Conservation (phyloP, 1,140 invertebrate genomes). For the Carcinoscorpius rotundicauda region DNA sequence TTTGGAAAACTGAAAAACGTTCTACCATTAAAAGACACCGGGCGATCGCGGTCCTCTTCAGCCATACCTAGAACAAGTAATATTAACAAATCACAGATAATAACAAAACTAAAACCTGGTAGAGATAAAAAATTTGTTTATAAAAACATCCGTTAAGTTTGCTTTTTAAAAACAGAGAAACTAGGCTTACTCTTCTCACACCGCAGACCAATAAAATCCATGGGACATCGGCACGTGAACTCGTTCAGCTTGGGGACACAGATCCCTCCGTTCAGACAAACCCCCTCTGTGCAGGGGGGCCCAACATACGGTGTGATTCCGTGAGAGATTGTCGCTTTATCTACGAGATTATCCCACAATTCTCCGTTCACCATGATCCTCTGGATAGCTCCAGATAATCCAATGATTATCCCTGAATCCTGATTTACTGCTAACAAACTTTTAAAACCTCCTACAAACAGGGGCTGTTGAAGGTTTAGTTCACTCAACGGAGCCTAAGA, state of each 20-base stretch:
- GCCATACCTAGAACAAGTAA: constrained; percentile 9
- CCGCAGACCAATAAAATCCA: constrained; percentile 47
- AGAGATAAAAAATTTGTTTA: not conserved
- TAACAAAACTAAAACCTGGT: too few species aligned
- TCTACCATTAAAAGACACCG: constrained; percentile 15
- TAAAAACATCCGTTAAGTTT: not conserved
- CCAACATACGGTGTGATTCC: constrained; percentile 51
- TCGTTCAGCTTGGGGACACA: constrained; percentile 57
- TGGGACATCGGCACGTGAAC: constrained; percentile 52
- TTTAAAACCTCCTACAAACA: constrained; percentile 73
- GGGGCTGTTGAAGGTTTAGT: constrained; percentile 64
- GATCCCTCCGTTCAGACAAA: constrained; percentile 58
- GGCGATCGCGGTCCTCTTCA: constrained; percentile 7
- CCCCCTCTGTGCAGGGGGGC: constrained; percentile 47
- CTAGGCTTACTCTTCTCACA: constrained; percentile 54
- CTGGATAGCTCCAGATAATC: constrained; percentile 71
- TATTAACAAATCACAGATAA: too few species aligned
- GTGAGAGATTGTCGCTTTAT: constrained; percentile 21
- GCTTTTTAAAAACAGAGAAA: too few species aligned
- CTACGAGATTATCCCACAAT: constrained; percentile 36
- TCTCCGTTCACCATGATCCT: constrained; percentile 67
- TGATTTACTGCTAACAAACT: constrained; percentile 53
- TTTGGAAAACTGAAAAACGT: constrained; percentile 14
- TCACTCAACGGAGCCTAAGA: constrained; percentile 55
- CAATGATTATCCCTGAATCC: constrained; percentile 53